Conservation (phyloP, 2,888 invertebrate species). For the Sinopyrophorus schimmeli region DNA sequence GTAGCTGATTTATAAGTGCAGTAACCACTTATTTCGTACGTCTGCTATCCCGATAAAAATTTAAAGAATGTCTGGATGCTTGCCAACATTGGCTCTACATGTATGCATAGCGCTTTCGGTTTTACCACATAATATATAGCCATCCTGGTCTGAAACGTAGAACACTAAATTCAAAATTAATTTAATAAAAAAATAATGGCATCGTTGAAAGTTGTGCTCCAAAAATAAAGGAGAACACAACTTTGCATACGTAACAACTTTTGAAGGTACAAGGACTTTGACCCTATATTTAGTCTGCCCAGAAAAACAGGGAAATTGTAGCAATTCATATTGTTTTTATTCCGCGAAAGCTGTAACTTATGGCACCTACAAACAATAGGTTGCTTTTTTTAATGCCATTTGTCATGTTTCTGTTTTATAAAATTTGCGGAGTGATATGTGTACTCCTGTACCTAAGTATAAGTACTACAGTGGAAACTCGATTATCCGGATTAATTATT, state of each 20-base stretch:
- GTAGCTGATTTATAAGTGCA: conserved; percentile 5
- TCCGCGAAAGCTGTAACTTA: conserved; percentile 16
- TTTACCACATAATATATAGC: conserved; percentile 9
- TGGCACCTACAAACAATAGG: conserved; percentile 4
- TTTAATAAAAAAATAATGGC: too few relatives aligned
- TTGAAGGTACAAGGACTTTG: conserved; percentile 6
- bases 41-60: conserved; percentile 9
- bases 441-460: too few relatives aligned
- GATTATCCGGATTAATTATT: too few relatives aligned
- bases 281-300: conserved; percentile 5
- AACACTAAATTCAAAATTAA: conserved; percentile 5
- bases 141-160: neutral
- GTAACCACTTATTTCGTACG: conserved; percentile 10
- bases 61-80: conserved; percentile 13
- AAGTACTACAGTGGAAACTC: too few relatives aligned
- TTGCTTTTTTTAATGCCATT: neutral
- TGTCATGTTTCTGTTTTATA: conserved; percentile 6
- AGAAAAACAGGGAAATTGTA: conserved; percentile 14
- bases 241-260: conserved; percentile 1
- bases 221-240: conserved; percentile 2
- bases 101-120: conserved; percentile 19
- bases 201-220: neutral
- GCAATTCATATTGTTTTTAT: conserved; percentile 25
- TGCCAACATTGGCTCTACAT: conserved; percentile 22
- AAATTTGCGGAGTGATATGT: too few relatives aligned